Evolutionary conservation across 2,888 invertebrate genomes (phyloP), one percentile per base, ranked within the genome.

Genomic region (Caenorhabditis zanzibari): DNA sequence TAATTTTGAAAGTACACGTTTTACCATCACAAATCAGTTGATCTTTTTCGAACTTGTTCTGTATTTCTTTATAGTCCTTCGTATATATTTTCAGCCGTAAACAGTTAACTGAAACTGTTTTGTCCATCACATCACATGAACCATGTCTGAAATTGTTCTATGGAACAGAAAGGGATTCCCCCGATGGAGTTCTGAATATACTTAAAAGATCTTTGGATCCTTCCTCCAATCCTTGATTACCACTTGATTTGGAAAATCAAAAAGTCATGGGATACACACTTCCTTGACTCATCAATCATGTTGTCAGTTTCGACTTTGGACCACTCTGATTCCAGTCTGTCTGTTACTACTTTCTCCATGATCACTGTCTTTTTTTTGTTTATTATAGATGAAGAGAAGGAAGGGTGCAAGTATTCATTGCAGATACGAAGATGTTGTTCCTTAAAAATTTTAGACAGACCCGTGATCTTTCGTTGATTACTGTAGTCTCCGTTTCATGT

Each of bases 231-330:
- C 59, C 72, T 49, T 72, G 32, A 12, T 59, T 26, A 22, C 10
- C 24, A 61, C 9, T 16, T 41, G 24, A 49, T 49, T 66, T 12
- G 64, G 56, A 71, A 22, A 56, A 56, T 47, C 41, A 49, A 47
- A 44, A 41, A 69, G 68, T 76, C 68, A 76, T 76, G 68, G 59
- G 76, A 69, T 66, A 52, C 58, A 52, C 58, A 69, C 75, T 75
- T 75, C 75, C 74, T 47, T 73, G 47, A 24, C 58, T n/a, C 16
- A 59, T 76, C 75, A 66, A 76, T 76, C 75, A 76, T 66, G 32
- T 16, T 52, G 32, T 66, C 66, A 66, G 49, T 49, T 28, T 66
- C 66, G 66, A 66, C 66, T 66, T 66, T 66, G 66, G 66, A 66
- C 66, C 66, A 66, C 66, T 35, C 66, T 66, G 49, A 66, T 66